Evolutionary conservation across 2,113 vertebrate genomes (phyloP).

Genomic region (Dromiciops gliroides): DNA sequence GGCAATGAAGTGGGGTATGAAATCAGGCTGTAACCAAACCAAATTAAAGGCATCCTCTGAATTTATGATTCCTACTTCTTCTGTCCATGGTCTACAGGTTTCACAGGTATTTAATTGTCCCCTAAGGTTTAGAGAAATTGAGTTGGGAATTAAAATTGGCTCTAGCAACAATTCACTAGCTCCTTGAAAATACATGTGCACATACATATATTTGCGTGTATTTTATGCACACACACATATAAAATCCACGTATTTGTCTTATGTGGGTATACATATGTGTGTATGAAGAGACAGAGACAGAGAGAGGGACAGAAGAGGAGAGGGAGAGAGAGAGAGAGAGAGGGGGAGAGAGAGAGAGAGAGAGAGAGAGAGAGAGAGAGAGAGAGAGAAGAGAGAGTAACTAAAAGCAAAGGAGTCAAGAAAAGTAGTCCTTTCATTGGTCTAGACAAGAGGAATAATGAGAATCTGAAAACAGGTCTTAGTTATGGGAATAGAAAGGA

Average conservation of each 20-base stretch:
- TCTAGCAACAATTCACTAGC: background rate
- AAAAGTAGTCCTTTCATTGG: too few relatives aligned
- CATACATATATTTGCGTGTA: background rate
- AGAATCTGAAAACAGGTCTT: too few relatives aligned
- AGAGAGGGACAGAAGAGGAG: too few relatives aligned
- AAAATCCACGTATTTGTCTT: background rate
- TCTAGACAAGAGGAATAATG: too few relatives aligned
- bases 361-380: too few relatives aligned
- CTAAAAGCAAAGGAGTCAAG: too few relatives aligned
- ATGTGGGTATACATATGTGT: too few relatives aligned
- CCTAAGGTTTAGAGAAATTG: background rate
- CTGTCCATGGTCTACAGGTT: background rate
- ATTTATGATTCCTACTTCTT: slow-evolving; percentile 24
- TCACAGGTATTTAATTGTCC: slow-evolving; percentile 19
- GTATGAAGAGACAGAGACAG: too few relatives aligned
- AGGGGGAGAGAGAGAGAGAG: too few relatives aligned
- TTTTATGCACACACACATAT: background rate
- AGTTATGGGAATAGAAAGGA: too few relatives aligned
- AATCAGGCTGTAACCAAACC: slow-evolving; percentile 39
- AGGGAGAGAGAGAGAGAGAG: too few relatives aligned
- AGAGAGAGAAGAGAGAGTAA: too few relatives aligned
- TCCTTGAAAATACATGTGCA: background rate
- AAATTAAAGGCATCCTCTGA: slow-evolving; percentile 24
- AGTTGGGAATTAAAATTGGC: background rate
- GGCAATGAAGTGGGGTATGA: slow-evolving; percentile 20